Percentiles rank a stretch among this genome's conserved stretches.
phyloP scores from a whole-genome alignment of 2,797 vertebrate genomes.

The Adrianichthys oophorus region DNA sequence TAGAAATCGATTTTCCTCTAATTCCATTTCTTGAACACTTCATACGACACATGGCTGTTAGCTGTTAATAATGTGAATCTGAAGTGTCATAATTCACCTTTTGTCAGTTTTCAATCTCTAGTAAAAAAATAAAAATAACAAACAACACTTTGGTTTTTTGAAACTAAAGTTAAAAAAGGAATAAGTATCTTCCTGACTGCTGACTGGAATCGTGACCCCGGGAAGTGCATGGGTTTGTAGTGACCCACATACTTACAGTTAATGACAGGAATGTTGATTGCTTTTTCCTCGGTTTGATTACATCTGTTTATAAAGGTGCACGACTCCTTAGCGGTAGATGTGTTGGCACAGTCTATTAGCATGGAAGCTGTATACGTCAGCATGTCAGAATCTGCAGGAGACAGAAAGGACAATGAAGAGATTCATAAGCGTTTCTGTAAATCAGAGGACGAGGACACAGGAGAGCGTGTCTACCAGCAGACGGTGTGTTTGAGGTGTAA shows the following conservation, averaged over 20 bases:
- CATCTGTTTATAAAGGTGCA: slow-evolving; percentile 54
- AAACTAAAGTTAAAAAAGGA: no score
- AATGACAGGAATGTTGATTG: slow-evolving; percentile 28
- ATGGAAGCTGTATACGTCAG: rapidly evolving
- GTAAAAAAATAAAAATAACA: no score
- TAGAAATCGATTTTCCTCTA: no score
- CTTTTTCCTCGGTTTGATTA: rapidly evolving
- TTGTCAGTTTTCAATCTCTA: no score
- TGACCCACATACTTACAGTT: slow-evolving; percentile 28
- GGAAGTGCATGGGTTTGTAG: no score
- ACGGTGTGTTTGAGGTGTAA: rapidly evolving
- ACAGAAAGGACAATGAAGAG: not conserved
- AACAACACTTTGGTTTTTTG: no score
- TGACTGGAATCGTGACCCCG: no score
- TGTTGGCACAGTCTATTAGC: rapidly evolving
- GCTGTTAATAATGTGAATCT: no score
- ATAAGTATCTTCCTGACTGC: no score
- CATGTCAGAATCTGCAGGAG: not conserved
- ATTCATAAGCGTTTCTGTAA: not conserved
- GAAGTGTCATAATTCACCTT: no score
- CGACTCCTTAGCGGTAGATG: rapidly evolving
- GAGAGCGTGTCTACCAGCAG: rapidly evolving
- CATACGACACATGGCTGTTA: no score
- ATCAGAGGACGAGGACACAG: not conserved
- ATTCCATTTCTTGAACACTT: no score